Conservation (phyloP, 1,140 invertebrate species). For the Bombyx mori region ASM3026992v2 NC_085116.1:6460001-6460500, state of each 20-base stretch:
- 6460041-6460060: slow-evolving; percentile 74
- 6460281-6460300: slow-evolving; percentile 57
- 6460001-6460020: slow-evolving; percentile 63
- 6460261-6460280: slow-evolving; percentile 55
- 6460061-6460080: slow-evolving; percentile 65
- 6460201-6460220: slow-evolving; percentile 83
- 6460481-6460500: slow-evolving; percentile 45
- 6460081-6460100: slow-evolving; percentile 38
- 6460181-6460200: slow-evolving; percentile 83
- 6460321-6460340: slow-evolving; percentile 54
- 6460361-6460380: no score
- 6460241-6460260: slow-evolving; percentile 78
- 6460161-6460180: slow-evolving; percentile 87
- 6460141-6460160: slow-evolving; percentile 86
- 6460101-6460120: slow-evolving; percentile 59
- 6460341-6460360: background rate
- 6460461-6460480: slow-evolving; percentile 28
- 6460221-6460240: slow-evolving; percentile 85
- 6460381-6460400: slow-evolving; percentile 26
- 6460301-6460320: slow-evolving; percentile 61
- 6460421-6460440: slow-evolving; percentile 50
- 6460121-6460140: slow-evolving; percentile 78
- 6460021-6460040: slow-evolving; percentile 85
- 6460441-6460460: slow-evolving; percentile 57
- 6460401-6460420: slow-evolving; percentile 67